Base-by-base conservation (phyloP, 2,113 vertebrate species). In the Hippocampus comes region DNA sequence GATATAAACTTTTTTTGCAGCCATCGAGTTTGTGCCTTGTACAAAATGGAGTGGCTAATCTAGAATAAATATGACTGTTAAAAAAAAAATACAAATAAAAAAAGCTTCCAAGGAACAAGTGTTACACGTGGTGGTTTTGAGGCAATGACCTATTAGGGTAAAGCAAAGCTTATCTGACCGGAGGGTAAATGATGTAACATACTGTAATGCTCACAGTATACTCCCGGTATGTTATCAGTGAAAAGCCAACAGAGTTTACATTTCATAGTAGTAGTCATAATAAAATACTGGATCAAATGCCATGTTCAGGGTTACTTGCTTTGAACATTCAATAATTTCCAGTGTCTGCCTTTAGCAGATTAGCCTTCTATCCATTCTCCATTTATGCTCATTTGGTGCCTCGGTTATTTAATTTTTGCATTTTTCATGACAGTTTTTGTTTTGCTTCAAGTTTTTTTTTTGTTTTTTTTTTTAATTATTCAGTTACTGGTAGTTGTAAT, bases 1-100 rank as follows among this genome's bases (percentile, higher is more conserved):
- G 30, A 34, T 38, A 66, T n/a, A 43, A 51, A 68, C 1, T 10
- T 9, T 9, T 43, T 82, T 57, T 70, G 30, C 66, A n/a, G 17
- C 2, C 14, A 9, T 14, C 0, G 55, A 69, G 63, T 59, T 41
- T 42, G 3, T 14, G 9, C 2, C 27, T 34, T 43, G 12, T n/a
- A 64, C 38, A 49, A 15, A 18, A 21, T 34, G 46, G 18, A 65
- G 9, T 41, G 43, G 12, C 9, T 18, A 23, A 18, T 17, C 11
- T 15, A 23, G 3, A 15, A 25, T 0, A 11, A 66, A 42, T 42
- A 42, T 21, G 61, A 41, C 21, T 64, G 5, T 56, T 56, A 11
- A 23, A 4, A 59, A 57, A 42, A 64, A 63, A 38, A 38, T 15
- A 27, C 11, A 60, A 60, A 14, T 4, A 38, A 38, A 63, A 63